Evolutionary conservation across 2,888 invertebrate species (phyloP).

Genomic region (Caenorhabditis virilis): DNA sequence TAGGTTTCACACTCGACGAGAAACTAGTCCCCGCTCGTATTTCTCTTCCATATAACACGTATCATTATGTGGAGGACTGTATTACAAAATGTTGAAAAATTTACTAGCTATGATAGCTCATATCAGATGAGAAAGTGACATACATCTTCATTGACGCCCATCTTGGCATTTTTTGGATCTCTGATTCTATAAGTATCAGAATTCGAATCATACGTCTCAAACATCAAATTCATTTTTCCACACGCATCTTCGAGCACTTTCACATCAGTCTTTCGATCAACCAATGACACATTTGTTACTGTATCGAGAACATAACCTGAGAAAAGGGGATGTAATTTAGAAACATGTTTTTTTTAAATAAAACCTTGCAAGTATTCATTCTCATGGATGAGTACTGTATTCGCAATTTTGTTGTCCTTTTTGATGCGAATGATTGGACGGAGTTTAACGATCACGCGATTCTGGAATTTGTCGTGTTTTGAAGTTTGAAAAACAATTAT

Average conservation of each 20-base stretch:
- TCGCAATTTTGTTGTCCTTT: conserved; percentile 3
- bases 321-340: too few relatives aligned
- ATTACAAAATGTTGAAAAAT: too few relatives aligned
- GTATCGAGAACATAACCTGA: conserved; percentile 23
- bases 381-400: conserved; percentile 13
- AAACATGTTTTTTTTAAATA: background rate
- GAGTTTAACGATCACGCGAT: conserved; percentile 18
- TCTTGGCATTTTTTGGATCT: background rate
- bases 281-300: conserved; percentile 26
- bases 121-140: background rate
- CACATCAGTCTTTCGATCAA: conserved; percentile 17
- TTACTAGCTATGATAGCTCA: too few relatives aligned
- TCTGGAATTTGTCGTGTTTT: conserved; percentile 5
- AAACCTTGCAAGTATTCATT: conserved; percentile 10
- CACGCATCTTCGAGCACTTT: conserved; percentile 24
- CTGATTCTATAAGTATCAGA: background rate
- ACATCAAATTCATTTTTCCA: conserved; percentile 20
- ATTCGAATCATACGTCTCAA: conserved; percentile 9
- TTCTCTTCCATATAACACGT: too few relatives aligned
- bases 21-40: too few relatives aligned
- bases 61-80: too few relatives aligned
- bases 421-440: conserved; percentile 21
- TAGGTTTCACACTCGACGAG: too few relatives aligned
- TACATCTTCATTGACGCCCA: background rate
- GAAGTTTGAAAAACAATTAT: background rate